Evolutionary conservation across 2,888 invertebrate species (phyloP).

Genomic region (Xanthorhoe spadicearia): DNA sequence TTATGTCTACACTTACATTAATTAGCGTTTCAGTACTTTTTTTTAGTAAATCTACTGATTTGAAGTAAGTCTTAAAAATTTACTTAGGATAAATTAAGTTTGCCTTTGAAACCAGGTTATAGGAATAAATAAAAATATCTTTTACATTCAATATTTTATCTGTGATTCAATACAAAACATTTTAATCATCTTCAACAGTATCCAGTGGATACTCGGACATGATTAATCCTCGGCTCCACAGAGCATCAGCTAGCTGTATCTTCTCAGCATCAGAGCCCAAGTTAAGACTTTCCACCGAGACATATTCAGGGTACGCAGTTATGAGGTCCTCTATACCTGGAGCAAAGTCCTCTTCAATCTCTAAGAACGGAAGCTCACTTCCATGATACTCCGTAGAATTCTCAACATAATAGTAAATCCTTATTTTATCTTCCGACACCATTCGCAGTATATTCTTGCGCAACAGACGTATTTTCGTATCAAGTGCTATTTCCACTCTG

Average conservation of each 20-base stretch:
- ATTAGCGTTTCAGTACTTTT: too few species aligned
- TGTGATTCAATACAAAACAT: too few species aligned
- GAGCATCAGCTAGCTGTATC: slow-evolving; percentile 86
- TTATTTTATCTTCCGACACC: slow-evolving; percentile 86
- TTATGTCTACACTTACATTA: too few species aligned
- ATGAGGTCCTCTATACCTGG: slow-evolving; percentile 90
- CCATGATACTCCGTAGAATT: slow-evolving; percentile 95
- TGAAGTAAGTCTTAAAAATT: too few species aligned
- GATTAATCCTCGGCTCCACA: slow-evolving; percentile 94
- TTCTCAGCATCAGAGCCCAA: slow-evolving; percentile 86
- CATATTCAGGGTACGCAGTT: slow-evolving; percentile 90
- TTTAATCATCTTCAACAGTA: slow-evolving; percentile 72
- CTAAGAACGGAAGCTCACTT: slow-evolving; percentile 88
- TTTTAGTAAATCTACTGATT: too few species aligned
- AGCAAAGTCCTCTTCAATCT: slow-evolving; percentile 88
- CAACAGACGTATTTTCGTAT: slow-evolving; percentile 86
- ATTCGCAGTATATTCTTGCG: slow-evolving; percentile 85
- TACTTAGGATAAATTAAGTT: neutral
- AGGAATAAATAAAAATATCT: slow-evolving; percentile 14
- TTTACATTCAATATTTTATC: slow-evolving; percentile 29
- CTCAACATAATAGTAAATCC: slow-evolving; percentile 92
- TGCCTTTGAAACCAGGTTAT: neutral
- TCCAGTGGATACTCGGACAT: slow-evolving; percentile 88
- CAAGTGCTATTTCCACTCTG: slow-evolving; percentile 87
- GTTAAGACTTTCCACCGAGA: slow-evolving; percentile 89